Conservation (phyloP, 2,888 invertebrate species). For the Catonia carolina region DNA sequence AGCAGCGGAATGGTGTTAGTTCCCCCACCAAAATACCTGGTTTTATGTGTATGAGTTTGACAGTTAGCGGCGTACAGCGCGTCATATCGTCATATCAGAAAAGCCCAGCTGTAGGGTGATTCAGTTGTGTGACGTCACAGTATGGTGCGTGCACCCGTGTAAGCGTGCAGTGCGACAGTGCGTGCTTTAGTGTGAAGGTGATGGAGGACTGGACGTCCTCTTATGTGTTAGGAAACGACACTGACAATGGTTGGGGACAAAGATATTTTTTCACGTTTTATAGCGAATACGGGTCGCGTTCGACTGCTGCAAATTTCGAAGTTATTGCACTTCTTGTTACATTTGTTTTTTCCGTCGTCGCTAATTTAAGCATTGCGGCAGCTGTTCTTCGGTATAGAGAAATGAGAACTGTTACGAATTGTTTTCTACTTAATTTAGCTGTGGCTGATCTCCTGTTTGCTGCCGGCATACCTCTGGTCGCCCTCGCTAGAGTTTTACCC, state of each 20-base stretch:
- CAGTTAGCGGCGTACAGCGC: too few species aligned
- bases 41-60: too few species aligned
- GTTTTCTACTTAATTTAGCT: conserved; percentile 53
- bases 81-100: too few species aligned
- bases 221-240: conserved; percentile 48
- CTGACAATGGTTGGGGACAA: conserved; percentile 47
- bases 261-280: conserved; percentile 52
- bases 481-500: conserved; percentile 47
- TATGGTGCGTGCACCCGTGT: background rate
- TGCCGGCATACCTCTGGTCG: conserved; percentile 49
- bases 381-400: conserved; percentile 49
- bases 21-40: too few species aligned
- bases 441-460: conserved; percentile 57
- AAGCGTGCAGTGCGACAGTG: background rate
- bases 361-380: conserved; percentile 48
- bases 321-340: conserved; percentile 44
- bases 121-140: background rate
- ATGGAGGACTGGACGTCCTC: conserved; percentile 42
- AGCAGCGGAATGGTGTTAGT: too few species aligned
- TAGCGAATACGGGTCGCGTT: conserved; percentile 47
- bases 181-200: background rate
- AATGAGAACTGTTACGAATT: conserved; percentile 52
- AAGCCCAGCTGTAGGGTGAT: background rate
- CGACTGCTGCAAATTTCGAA: conserved; percentile 41
- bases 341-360: conserved; percentile 46